A percentile compares a stretch with the other conserved stretches of the same genome.
These are phyloP conservation scores for Eulemur rufifrons DNA, from an alignment of 2,113 vertebrate genomes.

Conservation along the genomic window DNA sequence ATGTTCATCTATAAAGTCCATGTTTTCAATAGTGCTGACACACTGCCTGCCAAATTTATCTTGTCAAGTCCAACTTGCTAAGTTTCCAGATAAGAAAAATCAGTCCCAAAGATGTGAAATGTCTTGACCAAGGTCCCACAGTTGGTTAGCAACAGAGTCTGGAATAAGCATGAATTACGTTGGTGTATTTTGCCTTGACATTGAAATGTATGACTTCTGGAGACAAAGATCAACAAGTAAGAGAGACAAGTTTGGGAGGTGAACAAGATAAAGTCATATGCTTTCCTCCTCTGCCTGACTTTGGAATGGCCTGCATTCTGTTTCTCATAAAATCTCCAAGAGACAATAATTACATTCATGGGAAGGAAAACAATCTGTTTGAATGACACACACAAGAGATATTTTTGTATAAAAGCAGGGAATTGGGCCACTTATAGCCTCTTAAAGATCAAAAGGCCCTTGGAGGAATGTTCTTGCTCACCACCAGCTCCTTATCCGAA, in stretches of 20 bases:
- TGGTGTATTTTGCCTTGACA: not conserved
- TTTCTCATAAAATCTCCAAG: slow-evolving; percentile 70
- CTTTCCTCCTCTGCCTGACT: not conserved
- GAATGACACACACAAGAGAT: slow-evolving; percentile 71
- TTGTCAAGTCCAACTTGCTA: not conserved
- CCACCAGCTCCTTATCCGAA: slow-evolving; percentile 54
- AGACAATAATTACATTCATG: slow-evolving; percentile 60
- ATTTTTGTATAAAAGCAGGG: slow-evolving; percentile 69
- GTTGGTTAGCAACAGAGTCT: not conserved
- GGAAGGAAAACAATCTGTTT: slow-evolving; percentile 66
- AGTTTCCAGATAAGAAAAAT: slow-evolving; percentile 19
- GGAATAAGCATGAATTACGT: not conserved
- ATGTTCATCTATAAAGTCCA: not conserved
- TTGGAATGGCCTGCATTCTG: slow-evolving; percentile 46
- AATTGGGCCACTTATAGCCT: slow-evolving; percentile 52
- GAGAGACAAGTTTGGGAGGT: not conserved
- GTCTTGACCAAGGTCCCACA: not conserved
- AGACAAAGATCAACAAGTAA: not conserved
- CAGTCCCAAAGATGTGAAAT: not conserved
- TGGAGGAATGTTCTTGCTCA: slow-evolving; percentile 55
- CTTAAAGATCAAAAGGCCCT: slow-evolving; percentile 75
- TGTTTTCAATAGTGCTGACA: not conserved
- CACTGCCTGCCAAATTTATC: not conserved
- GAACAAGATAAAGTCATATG: not conserved
- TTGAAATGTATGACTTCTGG: not conserved